Percentiles rank a stretch among this genome's conserved stretches.
These are phyloP conservation scores for Chloropsis hardwickii DNA, from an alignment of 2,113 vertebrate genomes.

Conservation along the genomic window DNA sequence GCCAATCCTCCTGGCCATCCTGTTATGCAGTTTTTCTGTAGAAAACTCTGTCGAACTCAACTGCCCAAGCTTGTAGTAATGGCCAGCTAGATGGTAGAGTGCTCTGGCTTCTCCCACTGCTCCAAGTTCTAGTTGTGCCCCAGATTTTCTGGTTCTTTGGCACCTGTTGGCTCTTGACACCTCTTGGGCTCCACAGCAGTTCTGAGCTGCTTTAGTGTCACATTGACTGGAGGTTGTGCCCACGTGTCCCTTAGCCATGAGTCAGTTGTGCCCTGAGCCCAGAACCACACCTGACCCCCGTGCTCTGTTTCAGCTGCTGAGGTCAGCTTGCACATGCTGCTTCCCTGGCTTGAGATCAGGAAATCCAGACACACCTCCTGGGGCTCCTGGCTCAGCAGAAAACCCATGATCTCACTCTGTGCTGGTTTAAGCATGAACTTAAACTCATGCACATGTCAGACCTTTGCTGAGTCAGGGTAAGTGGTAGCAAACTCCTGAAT, in stretches of 20 bases:
- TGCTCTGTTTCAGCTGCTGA: neutral
- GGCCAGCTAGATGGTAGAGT: neutral
- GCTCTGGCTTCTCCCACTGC: neutral
- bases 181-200: neutral
- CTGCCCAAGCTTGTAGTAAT: neutral
- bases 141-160: neutral
- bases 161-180: neutral
- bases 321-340: fast-evolving
- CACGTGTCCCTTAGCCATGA: neutral
- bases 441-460: fast-evolving
- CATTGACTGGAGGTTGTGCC: neutral
- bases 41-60: neutral
- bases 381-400: neutral
- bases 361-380: neutral
- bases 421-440: neutral
- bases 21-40: neutral
- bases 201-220: neutral
- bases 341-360: neutral
- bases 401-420: neutral
- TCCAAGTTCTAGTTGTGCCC: neutral
- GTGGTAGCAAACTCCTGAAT: neutral
- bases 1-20: neutral
- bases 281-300: neutral
- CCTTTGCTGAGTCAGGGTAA: neutral
- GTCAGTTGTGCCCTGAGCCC: fast-evolving